Base-by-base conservation (phyloP, 2,797 vertebrate species). In the Cuculus canorus region DNA sequence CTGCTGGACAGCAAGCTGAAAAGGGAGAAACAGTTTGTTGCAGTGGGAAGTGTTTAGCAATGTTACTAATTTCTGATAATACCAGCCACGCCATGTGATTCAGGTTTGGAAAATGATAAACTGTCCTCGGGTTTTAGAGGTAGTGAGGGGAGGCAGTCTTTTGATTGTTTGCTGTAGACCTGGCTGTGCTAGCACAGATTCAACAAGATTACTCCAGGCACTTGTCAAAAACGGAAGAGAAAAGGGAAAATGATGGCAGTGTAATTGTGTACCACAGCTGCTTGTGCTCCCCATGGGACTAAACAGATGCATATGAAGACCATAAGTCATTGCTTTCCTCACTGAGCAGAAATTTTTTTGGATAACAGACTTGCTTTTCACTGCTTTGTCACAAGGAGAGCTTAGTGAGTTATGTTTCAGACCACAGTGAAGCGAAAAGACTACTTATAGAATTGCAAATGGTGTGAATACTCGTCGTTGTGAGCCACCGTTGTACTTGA, bases 251-350 rank as follows among this genome's bases (percentile, higher is more conserved):
- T 41, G 28, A 50, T 86, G 88, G 22, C 86, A 86, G 47, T 37
- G 60, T 59, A 57, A 52, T 41, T 69, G 60, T 87, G 80, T n/a
- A 59, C 64, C 56, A 27, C 88, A 88, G 60, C 88, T 90, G 80
- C 81, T 79, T 45, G 28, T 92, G 79, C 66, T 95, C 79, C 60
- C 65, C 59, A 3, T 72, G 82, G 63, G 90, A 86, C 63, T 93
- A 59, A 93, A 66, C 75, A 77, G 72, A 82, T 77, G 68, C 60
- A 60, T 70, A 50, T 88, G 93, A 93, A 88, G 47, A n/a, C 71
- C 59, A 53, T 77, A 79, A 87, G 75, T 80, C 82, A 78, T 86
- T 71, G 72, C 72, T 90, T 92, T 91, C 73, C 30, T 79, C 60
- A 33, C 50, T 63, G 66, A 88, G 73, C 63, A 94, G 78, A 35